Conservation (phyloP, 2,888 invertebrate genomes). For the Luffia ferchaultella region DNA sequence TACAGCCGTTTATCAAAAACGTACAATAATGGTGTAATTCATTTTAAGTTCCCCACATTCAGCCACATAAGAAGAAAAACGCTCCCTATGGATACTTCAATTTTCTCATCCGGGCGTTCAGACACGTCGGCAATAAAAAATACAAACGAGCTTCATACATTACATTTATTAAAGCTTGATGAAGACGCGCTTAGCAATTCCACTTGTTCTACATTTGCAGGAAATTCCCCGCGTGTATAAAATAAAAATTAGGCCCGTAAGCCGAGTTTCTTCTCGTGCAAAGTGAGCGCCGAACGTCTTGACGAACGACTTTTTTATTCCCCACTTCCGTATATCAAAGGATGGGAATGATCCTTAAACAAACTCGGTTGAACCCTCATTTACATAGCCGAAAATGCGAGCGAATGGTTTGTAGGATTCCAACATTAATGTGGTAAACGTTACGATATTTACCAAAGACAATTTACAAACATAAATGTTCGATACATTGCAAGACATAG, state of each 20-base stretch:
- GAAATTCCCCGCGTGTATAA: conserved; percentile 29
- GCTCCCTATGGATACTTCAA: neutral
- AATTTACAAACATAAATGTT: too few relatives aligned
- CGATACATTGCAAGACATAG: neutral
- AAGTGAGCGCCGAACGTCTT: neutral
- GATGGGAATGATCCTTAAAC: neutral
- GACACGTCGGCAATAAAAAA: conserved; percentile 22
- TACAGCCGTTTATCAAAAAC: too few relatives aligned
- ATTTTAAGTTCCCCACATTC: neutral
- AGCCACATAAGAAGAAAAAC: neutral
- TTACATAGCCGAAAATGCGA: neutral
- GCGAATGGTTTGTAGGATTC: too few relatives aligned
- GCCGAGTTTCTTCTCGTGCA: neutral
- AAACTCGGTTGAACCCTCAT: neutral
- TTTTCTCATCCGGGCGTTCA: neutral
- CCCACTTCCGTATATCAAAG: neutral
- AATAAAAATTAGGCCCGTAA: conserved; percentile 18
- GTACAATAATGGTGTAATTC: too few relatives aligned
- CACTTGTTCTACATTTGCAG: conserved; percentile 24
- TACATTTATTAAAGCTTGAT: conserved; percentile 35
- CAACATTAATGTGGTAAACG: too few relatives aligned
- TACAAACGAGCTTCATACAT: conserved; percentile 31
- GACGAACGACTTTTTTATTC: neutral
- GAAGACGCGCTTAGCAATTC: conserved; percentile 30
- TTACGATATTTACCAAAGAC: too few relatives aligned